Conservation (phyloP, 2,113 vertebrate genomes). For the Tursiops truncatus region DNA sequence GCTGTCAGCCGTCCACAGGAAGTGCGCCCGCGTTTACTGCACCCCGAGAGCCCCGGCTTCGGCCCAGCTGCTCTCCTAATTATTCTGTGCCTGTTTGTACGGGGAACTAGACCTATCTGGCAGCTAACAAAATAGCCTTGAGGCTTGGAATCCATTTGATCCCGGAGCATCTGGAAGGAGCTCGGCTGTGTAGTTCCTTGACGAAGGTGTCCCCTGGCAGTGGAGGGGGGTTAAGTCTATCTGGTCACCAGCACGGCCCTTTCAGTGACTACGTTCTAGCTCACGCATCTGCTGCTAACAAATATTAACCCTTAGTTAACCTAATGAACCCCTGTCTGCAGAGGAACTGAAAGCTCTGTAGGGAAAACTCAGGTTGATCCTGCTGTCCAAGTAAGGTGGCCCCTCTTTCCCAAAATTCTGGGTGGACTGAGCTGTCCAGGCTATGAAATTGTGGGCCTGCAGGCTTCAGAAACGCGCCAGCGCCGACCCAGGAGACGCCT, state of each 20-base stretch:
- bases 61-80: background rate
- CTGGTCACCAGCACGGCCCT: conserved; percentile 20
- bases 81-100: background rate
- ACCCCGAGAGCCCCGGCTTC: background rate
- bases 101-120: conserved; percentile 10
- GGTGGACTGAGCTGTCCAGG: background rate
- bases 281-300: background rate
- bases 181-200: conserved; percentile 50
- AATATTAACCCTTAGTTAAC: background rate
- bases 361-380: background rate
- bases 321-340: background rate
- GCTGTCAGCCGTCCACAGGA: background rate
- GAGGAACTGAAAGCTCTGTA: background rate
- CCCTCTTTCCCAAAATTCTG: background rate
- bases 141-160: conserved; percentile 38
- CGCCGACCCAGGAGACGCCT: background rate
- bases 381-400: background rate
- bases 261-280: background rate
- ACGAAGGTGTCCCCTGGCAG: conserved; percentile 55
- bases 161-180: conserved; percentile 68
- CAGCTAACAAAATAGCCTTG: conserved; percentile 66
- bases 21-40: background rate
- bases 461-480: background rate
- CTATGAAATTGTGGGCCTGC: background rate
- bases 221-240: conserved; percentile 41